These are phyloP conservation scores for Fistularia tabacaria DNA, from an alignment of 2,797 vertebrate genomes.

Conservation along the genomic window DNA sequence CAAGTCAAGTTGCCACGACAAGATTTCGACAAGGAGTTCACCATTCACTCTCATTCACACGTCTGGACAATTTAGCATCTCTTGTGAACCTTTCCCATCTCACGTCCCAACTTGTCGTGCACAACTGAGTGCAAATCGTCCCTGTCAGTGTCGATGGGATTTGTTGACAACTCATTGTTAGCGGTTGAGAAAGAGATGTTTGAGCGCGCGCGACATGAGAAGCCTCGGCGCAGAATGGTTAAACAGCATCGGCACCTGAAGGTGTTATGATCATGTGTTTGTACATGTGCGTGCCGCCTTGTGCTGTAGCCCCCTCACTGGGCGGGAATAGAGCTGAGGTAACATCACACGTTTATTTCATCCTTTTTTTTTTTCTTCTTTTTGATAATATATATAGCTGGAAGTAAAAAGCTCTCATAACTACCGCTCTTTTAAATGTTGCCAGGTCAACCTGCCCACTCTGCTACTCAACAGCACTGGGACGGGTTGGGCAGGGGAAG, in stretches of 20 bases:
- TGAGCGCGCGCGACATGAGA: constrained; percentile 12
- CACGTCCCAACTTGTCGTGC: background rate
- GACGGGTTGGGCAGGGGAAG: constrained; percentile 52
- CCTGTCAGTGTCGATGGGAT: background rate
- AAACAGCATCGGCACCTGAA: constrained; percentile 21
- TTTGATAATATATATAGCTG: constrained; percentile 55
- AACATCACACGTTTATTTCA: constrained; percentile 45
- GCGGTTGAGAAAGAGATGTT: too few species aligned
- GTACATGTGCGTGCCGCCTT: constrained; percentile 34
- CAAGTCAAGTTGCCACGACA: too few species aligned
- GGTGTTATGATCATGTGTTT: constrained; percentile 37
- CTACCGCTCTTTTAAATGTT: constrained; percentile 58
- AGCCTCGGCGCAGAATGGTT: constrained; percentile 4
- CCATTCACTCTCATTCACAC: too few species aligned
- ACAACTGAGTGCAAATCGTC: too few species aligned
- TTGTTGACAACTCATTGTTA: background rate
- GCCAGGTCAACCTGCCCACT: constrained; percentile 70
- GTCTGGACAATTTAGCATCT: too few species aligned
- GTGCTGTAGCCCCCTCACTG: constrained; percentile 56
- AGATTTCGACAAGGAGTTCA: too few species aligned
- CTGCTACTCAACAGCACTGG: constrained; percentile 54
- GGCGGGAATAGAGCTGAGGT: constrained; percentile 56
- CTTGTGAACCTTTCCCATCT: too few species aligned
- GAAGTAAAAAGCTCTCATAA: constrained; percentile 62
- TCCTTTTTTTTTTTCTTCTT: constrained; percentile 12